Percentiles rank a stretch among this genome's conserved stretches.
Evolutionary conservation across 2,888 invertebrate species (phyloP).

Genomic region (Drosophila picticornis): DNA sequence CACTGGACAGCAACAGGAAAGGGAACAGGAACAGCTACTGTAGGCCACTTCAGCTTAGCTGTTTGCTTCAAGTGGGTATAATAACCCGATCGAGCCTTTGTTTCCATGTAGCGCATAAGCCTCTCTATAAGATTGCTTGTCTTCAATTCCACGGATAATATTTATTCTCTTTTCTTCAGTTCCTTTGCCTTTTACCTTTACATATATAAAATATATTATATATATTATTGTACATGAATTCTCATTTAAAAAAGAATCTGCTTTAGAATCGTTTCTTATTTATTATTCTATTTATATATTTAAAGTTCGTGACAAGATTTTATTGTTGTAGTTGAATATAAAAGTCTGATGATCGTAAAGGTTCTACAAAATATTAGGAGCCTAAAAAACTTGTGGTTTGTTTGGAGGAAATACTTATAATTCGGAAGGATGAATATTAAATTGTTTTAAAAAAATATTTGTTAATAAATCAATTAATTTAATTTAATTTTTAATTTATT

Average conservation of each 20-base stretch:
- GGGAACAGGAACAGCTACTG: conserved; percentile 46
- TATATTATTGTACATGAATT: background rate
- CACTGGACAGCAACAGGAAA: conserved; percentile 32
- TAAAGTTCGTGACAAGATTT: background rate
- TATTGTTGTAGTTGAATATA: background rate
- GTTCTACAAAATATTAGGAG: background rate
- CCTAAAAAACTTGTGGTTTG: background rate
- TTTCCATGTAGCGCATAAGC: conserved; percentile 7
- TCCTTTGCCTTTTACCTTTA: background rate
- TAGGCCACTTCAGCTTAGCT: conserved; percentile 22
- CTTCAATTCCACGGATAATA: background rate
- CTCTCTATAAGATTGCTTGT: background rate
- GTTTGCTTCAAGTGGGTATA: conserved; percentile 16
- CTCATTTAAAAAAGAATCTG: background rate
- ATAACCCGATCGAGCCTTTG: conserved; percentile 12
- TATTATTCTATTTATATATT: background rate
- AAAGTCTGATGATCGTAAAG: background rate
- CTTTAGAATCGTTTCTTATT: background rate
- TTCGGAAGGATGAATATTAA: background rate
- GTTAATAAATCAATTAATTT: background rate
- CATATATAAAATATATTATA: background rate
- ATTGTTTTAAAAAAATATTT: background rate
- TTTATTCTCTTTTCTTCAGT: background rate
- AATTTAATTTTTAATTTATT: background rate
- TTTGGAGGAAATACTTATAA: background rate